Evolutionary conservation across 1,140 invertebrate species (phyloP), one percentile per base, ranked within the genome.

Genomic region (Drosophila quadrilineata): DNA sequence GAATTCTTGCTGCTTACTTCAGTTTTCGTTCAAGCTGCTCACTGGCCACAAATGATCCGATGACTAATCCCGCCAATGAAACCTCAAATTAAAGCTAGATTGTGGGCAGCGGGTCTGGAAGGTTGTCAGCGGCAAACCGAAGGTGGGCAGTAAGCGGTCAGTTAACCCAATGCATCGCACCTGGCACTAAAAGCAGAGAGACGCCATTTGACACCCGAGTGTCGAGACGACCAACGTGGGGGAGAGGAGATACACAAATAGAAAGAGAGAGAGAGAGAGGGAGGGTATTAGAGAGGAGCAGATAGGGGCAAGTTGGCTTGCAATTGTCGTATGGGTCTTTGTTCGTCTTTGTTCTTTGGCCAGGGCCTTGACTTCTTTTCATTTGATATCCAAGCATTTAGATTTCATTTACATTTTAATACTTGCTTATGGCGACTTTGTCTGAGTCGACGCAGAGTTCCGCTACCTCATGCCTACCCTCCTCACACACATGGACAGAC

Each of bases 321-420:
- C n/a, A 3, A 41, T 53, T 56, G 35, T 58, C 63, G 35, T 56
- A 53, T 38, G 28, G 69, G 52, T 74, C 60, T 75, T 66, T 59
- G 41, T 45, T 10, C 28, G 22, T 22, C 53, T 36, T 22, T 53
- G 71, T 75, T 75, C 75, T 84, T 71, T 84, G 76, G 52, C 68
- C 63, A n/a, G 73, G 59, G 76, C 72, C 77, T 82, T 82, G 76
- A 82, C 76, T 80, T 50, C 71, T 75, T 82, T 82, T 10, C 57
- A 68, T 82, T 80, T 74, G 75, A 70, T 84, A 72, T 60, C 67
- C 65, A 58, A 57, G 35, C 67, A 54, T 66, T 72, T 65, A 84
- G 63, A 65, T 69, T 76, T 68, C 72, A 80, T 76, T 82, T 73
- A 69, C 41, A 80, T 80, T 69, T 72, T 60, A n/a, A 43, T 41